These are phyloP conservation scores for Microvelia longipes DNA, from an alignment of 1,140 invertebrate genomes.

Conservation along the genomic window DNA sequence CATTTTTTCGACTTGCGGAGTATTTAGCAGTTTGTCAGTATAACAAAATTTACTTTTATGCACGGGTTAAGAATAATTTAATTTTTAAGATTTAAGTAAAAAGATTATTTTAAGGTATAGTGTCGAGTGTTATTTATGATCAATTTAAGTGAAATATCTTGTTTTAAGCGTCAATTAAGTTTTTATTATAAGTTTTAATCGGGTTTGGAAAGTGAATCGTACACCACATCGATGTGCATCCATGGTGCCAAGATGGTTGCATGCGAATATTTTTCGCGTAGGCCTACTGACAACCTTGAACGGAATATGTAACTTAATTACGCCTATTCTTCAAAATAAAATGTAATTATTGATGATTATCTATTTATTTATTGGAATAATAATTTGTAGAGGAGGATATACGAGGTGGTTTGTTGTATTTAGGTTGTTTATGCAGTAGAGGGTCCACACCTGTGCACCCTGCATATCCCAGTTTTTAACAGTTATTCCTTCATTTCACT, in stretches of 20 bases:
- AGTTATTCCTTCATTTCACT: too few species aligned
- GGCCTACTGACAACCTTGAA: conserved; percentile 23
- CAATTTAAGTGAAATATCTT: conserved; percentile 7
- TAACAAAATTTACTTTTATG: conserved; percentile 28
- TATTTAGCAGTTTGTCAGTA: conserved; percentile 22
- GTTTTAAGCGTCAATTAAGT: not conserved
- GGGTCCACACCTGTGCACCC: not conserved
- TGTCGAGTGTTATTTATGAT: conserved; percentile 8
- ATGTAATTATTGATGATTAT: conserved; percentile 3
- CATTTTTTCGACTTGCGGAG: conserved; percentile 11
- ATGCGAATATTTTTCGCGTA: conserved; percentile 27
- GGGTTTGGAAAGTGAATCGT: not conserved
- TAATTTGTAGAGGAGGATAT: not conserved
- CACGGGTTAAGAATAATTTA: conserved; percentile 25
- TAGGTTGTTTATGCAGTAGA: not conserved
- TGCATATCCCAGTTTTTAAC: not conserved
- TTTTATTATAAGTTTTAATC: not conserved
- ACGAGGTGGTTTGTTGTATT: too few species aligned
- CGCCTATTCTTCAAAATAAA: conserved; percentile 1
- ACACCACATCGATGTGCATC: conserved; percentile 23
- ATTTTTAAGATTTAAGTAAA: conserved; percentile 24
- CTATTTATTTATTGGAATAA: not conserved
- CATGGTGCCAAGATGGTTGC: conserved; percentile 29
- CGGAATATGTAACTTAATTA: conserved; percentile 8
- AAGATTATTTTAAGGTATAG: conserved; percentile 19